Conservation (phyloP, 2,888 invertebrate genomes). For the Dasypolia templi region DNA sequence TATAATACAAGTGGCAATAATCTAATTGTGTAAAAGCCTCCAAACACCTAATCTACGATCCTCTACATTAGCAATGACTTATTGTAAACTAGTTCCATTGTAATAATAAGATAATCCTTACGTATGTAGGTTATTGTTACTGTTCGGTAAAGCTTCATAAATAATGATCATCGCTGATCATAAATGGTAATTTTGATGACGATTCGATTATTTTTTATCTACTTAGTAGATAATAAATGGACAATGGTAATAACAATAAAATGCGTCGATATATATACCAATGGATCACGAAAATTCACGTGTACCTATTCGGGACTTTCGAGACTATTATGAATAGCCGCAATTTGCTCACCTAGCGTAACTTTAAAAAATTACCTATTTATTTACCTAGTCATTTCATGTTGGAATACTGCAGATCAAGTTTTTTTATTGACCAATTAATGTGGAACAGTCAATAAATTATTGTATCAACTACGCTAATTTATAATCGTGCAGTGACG, state of each 20-base stretch:
- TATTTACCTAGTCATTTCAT: slow-evolving; percentile 22
- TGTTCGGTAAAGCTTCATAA: slow-evolving; percentile 85
- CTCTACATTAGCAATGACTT: slow-evolving; percentile 75
- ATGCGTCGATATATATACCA: slow-evolving; percentile 28
- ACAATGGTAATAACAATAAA: slow-evolving; percentile 55
- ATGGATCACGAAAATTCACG: slow-evolving; percentile 31
- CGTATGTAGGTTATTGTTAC: slow-evolving; percentile 87
- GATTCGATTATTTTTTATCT: slow-evolving; percentile 57
- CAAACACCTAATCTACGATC: slow-evolving; percentile 87
- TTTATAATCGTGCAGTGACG: slow-evolving; percentile 45
- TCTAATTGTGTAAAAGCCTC: slow-evolving; percentile 89
- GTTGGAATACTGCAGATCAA: slow-evolving; percentile 18
- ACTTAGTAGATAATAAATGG: slow-evolving; percentile 64
- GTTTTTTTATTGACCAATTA: slow-evolving; percentile 7
- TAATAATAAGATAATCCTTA: slow-evolving; percentile 76
- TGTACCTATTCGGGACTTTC: slow-evolving; percentile 31
- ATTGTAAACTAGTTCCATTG: slow-evolving; percentile 73
- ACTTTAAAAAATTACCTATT: slow-evolving; percentile 26
- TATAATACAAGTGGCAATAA: slow-evolving; percentile 84
- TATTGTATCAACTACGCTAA: slow-evolving; percentile 45
- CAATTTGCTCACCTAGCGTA: slow-evolving; percentile 23
- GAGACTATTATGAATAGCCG: slow-evolving; percentile 18
- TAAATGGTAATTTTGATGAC: slow-evolving; percentile 59
- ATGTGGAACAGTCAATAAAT: slow-evolving; percentile 26
- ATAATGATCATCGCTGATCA: slow-evolving; percentile 69